These are phyloP conservation scores for Dorcus hopei DNA, from an alignment of 2,888 invertebrate species.

Conservation along the genomic window DNA sequence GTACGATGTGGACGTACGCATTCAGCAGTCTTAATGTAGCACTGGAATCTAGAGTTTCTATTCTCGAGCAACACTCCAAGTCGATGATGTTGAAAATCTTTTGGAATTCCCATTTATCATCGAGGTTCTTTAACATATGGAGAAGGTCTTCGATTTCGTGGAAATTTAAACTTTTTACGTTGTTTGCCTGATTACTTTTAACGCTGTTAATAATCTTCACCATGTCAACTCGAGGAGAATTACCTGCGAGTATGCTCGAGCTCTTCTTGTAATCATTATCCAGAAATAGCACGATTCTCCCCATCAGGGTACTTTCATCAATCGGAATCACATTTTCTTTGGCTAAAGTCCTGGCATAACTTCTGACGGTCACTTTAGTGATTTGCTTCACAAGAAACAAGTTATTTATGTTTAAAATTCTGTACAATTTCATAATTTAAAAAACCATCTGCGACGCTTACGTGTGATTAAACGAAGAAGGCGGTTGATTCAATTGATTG, in stretches of 20 bases:
- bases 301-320: constrained; percentile 19
- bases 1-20: constrained; percentile 36
- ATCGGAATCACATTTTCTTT: constrained; percentile 9
- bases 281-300: constrained; percentile 22
- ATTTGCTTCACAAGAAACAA: too few species aligned
- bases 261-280: constrained; percentile 11
- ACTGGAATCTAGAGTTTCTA: constrained; percentile 28
- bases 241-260: background rate
- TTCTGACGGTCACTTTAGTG: too few species aligned
- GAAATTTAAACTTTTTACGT: constrained; percentile 15
- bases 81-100: constrained; percentile 36
- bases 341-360: background rate
- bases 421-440: too few species aligned
- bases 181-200: constrained; percentile 9
- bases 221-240: background rate
- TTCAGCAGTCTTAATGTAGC: constrained; percentile 37
- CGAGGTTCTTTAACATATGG: constrained; percentile 10
- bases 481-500: too few species aligned
- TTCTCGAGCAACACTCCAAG: constrained; percentile 36
- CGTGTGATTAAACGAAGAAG: too few species aligned
- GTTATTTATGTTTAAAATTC: too few species aligned
- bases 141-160: constrained; percentile 20
- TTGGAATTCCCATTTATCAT: constrained; percentile 23
- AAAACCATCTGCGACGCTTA: too few species aligned
- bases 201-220: constrained; percentile 9